Percentiles rank a stretch among this genome's conserved stretches.
These are phyloP conservation scores for Cataglyphis albicans DNA, from an alignment of 2,888 invertebrate genomes.

Conservation along the genomic window DNA sequence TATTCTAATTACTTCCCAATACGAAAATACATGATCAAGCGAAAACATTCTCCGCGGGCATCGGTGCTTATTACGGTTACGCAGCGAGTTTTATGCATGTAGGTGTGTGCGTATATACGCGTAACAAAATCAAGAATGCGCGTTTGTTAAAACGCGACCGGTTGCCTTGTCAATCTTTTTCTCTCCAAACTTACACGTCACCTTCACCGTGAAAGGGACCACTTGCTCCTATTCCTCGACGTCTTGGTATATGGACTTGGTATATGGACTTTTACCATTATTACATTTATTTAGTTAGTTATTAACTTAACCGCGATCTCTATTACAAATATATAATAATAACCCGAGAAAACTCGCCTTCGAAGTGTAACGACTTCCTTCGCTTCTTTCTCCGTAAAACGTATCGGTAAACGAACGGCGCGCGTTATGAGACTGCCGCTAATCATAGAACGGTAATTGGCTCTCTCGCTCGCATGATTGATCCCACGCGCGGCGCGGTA, in stretches of 20 bases:
- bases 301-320: slow-evolving; percentile 9
- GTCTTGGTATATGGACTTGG: not conserved
- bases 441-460: slow-evolving; percentile 52
- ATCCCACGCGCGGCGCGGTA: slow-evolving; percentile 39
- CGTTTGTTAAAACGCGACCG: slow-evolving; percentile 56
- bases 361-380: slow-evolving; percentile 27
- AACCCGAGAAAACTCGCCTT: not conserved
- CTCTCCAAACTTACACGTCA: slow-evolving; percentile 55
- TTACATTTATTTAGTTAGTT: slow-evolving; percentile 8
- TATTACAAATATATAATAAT: not conserved
- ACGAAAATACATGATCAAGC: slow-evolving; percentile 59
- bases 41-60: slow-evolving; percentile 38
- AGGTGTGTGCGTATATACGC: not conserved
- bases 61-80: slow-evolving; percentile 18
- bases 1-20: slow-evolving; percentile 68
- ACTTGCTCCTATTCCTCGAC: slow-evolving; percentile 15
- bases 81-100: not conserved
- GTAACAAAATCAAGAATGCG: slow-evolving; percentile 37
- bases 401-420: not conserved
- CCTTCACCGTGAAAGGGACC: slow-evolving; percentile 71
- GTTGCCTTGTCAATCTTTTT: slow-evolving; percentile 26
- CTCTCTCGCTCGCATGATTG: slow-evolving; percentile 48
- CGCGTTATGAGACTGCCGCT: slow-evolving; percentile 42
- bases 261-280: slow-evolving; percentile 1
- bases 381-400: slow-evolving; percentile 14